Evolutionary conservation across 1,140 invertebrate genomes (phyloP).

Genomic region (Pseudomyrmex dendroicus): DNA sequence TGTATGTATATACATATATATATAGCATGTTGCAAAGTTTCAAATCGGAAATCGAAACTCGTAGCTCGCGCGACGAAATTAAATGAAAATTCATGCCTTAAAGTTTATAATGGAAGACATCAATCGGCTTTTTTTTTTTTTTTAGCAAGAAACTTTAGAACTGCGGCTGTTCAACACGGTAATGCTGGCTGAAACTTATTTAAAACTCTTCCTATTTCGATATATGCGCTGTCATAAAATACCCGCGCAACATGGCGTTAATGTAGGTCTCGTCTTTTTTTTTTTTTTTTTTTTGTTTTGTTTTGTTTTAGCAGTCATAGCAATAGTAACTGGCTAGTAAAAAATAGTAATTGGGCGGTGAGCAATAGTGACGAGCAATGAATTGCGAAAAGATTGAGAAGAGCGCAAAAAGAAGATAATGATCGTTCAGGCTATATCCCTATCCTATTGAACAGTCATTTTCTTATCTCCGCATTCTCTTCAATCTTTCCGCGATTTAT

Average conservation of each 20-base stretch:
- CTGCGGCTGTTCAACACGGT: constrained; percentile 50
- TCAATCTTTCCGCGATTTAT: too few relatives aligned
- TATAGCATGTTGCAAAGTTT: constrained; percentile 46
- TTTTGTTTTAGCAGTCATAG: too few relatives aligned
- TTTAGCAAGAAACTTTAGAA: constrained; percentile 58
- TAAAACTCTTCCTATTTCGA: constrained; percentile 50
- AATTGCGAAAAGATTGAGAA: too few relatives aligned
- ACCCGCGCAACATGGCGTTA: constrained; percentile 52
- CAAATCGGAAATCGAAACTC: constrained; percentile 52
- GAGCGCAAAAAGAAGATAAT: too few relatives aligned
- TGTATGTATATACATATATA: constrained; percentile 27
- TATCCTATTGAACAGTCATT: too few relatives aligned
- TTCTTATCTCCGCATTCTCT: too few relatives aligned
- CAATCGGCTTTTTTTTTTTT: constrained; percentile 42
- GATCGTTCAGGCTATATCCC: too few relatives aligned
- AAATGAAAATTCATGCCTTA: constrained; percentile 61
- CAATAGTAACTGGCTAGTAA: too few relatives aligned
- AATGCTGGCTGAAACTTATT: constrained; percentile 56
- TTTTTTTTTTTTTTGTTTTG: too few relatives aligned
- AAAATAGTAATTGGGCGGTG: too few relatives aligned
- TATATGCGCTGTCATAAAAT: constrained; percentile 16
- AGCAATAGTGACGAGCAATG: too few relatives aligned
- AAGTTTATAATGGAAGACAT: constrained; percentile 54
- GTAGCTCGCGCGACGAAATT: constrained; percentile 41
- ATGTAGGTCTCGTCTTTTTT: constrained; percentile 17